Percentiles rank a stretch among this genome's conserved stretches.
Conservation (phyloP, 2,113 vertebrate species). For the Odontophorus gujanensis region DNA sequence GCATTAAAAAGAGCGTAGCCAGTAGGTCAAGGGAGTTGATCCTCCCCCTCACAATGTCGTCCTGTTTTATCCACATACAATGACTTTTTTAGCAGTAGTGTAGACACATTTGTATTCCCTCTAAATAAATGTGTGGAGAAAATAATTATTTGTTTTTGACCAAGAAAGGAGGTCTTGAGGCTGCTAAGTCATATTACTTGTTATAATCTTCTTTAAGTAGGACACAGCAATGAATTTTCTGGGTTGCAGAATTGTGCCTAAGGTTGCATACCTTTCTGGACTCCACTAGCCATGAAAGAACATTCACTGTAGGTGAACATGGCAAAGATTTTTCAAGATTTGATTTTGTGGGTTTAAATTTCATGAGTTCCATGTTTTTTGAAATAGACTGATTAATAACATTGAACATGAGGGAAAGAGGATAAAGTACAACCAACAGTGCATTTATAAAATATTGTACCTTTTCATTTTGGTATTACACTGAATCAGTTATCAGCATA, state of each 20-base stretch:
- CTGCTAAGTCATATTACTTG: background rate
- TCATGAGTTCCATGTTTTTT: background rate
- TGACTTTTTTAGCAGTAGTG: background rate
- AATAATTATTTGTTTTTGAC: background rate
- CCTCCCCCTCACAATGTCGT: background rate
- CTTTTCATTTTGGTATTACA: background rate
- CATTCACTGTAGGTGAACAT: background rate
- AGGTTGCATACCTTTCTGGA: background rate
- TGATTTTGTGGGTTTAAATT: background rate
- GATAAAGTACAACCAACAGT: conserved; percentile 53
- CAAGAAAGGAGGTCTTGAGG: background rate
- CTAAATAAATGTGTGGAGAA: background rate
- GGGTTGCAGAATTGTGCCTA: background rate
- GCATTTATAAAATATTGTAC: background rate
- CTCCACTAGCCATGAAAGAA: background rate
- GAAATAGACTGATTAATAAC: background rate
- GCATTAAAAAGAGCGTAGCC: too few relatives aligned
- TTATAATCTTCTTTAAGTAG: background rate
- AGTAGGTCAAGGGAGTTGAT: background rate
- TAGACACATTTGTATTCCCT: background rate
- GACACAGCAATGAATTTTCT: accelerated
- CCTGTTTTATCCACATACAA: background rate
- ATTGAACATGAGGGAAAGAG: background rate
- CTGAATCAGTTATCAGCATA: background rate
- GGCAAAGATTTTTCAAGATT: background rate